phyloP scores from a whole-genome alignment of 2,113 vertebrate species.

The Bos indicus region DNA sequence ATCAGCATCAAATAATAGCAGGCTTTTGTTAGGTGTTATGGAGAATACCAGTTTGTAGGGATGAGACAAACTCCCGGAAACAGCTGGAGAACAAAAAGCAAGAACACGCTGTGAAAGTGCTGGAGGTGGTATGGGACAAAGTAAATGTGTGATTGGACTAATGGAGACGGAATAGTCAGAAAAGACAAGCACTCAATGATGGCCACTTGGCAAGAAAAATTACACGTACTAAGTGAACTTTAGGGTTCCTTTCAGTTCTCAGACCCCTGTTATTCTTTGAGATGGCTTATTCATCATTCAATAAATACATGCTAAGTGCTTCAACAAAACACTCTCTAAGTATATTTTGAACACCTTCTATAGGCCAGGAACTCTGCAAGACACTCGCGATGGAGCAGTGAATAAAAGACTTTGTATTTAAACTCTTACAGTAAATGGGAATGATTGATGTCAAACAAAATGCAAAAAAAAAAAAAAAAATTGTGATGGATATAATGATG shows the following conservation, averaged over 20 bases:
- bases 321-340: not conserved
- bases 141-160: not conserved
- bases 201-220: not conserved
- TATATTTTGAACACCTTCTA: not conserved
- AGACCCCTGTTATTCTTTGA: not conserved
- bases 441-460: not conserved
- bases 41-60: constrained; percentile 16
- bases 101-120: not conserved
- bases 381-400: not conserved
- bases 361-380: not conserved
- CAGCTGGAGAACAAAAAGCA: constrained; percentile 29
- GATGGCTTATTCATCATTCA: not conserved
- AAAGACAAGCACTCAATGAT: not conserved
- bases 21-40: not conserved
- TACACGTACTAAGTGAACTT: not conserved
- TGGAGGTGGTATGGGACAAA: not conserved
- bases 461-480: not conserved
- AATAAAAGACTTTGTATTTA: not conserved
- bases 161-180: not conserved
- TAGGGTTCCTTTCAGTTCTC: not conserved
- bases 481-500: not conserved
- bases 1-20: constrained; percentile 40
- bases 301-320: not conserved
- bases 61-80: constrained; percentile 18
- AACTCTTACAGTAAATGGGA: not conserved